Conservation (phyloP, 2,888 invertebrate species). For the Cremastinae sp. region DNA sequence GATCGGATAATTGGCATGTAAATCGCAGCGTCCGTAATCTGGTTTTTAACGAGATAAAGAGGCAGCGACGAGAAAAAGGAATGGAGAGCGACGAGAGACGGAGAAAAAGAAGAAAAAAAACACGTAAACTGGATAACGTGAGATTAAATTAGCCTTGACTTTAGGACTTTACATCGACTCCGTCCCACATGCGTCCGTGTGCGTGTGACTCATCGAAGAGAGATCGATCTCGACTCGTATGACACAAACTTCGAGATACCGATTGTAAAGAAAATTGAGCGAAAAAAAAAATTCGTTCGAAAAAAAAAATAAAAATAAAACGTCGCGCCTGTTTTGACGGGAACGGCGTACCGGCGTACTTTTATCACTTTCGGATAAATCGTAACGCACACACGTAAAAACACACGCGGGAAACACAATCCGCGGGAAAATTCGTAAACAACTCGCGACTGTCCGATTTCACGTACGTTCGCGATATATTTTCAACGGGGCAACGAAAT, state of each 20-base stretch:
- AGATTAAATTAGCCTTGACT: conserved; percentile 40
- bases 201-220: conserved; percentile 42
- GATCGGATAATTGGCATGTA: too few species aligned
- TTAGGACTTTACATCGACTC: conserved; percentile 45
- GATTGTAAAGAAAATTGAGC: conserved; percentile 12
- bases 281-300: background rate
- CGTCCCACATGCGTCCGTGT: background rate
- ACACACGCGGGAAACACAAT: conserved; percentile 32
- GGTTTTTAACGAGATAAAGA: conserved; percentile 6
- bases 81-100: background rate
- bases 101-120: conserved; percentile 16
- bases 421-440: conserved; percentile 72
- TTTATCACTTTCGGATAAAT: conserved; percentile 38
- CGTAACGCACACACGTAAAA: conserved; percentile 13
- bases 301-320: background rate
- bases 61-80: background rate
- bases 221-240: conserved; percentile 40
- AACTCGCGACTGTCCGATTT: conserved; percentile 44
- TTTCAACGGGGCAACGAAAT: background rate
- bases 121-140: conserved; percentile 30
- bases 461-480: background rate
- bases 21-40: background rate
- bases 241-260: conserved; percentile 38
- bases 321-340: background rate
- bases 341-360: conserved; percentile 30